Base-by-base conservation (phyloP, 1,140 invertebrate species). In the Stegodyphus mimosarum region DNA sequence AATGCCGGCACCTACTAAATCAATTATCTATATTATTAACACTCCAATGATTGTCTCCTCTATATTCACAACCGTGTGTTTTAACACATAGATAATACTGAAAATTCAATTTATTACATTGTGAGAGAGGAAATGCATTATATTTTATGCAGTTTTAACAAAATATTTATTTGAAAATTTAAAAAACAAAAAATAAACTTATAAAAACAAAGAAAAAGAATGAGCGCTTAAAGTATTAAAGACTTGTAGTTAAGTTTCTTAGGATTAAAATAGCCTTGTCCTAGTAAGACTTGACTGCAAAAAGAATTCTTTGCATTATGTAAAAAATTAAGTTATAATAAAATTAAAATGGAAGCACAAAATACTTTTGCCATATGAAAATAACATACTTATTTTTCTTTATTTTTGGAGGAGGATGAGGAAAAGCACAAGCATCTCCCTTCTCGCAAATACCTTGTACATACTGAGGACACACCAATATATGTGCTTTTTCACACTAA, bases 401-500 rank as follows among this genome's bases (percentile, higher is more conserved):
- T 48, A 66, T 70, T 55, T 70, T 76, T 18, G 50, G 18, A 5
- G 66, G 52, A 18, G 83, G 52, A 63, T 80, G 76, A 33, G 83
- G 66, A 60, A 86, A 83, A 33, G 73, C 49, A 77, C 87, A 87
- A 13, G 52, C 10, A 60, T 71, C 33, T 7, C 87, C 87, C 64
- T 86, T 83, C n/a, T 70, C 15, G 69, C 87, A 87, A 18, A n/a
- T 63, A 17, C 84, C 84, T 60, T 67, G 79, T 7, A 78, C 6
- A 67, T 73, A 84, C 6, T 64, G n/a, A 15, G 64, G 53, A 49
- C 87, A 87, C 7, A 87, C 17, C 10, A 86, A 74, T 17, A 72
- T 15, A 67, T 87, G 87, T 10, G 81, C 69, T 51, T 84, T 78
- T 60, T 83, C 55, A 49, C 87, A 87, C 87, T 87, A 69, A 66